A percentile compares a stretch with the other conserved stretches of the same genome.
Evolutionary conservation across 1,140 invertebrate species (phyloP).

Genomic region (Halictus rubicundus): DNA sequence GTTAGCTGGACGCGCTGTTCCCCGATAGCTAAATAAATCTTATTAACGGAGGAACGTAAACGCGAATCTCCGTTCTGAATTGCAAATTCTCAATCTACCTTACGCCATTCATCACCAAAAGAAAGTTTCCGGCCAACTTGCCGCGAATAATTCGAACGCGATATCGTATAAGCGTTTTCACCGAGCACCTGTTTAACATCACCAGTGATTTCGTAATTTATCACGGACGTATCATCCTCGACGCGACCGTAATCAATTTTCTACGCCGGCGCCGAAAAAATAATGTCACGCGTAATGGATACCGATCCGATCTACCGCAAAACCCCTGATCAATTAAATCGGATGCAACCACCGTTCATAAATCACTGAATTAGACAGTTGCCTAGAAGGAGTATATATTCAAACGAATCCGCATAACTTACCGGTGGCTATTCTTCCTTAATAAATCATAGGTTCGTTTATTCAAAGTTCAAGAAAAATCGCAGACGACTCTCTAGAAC

Average conservation of each 20-base stretch:
- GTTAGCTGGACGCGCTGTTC: no score
- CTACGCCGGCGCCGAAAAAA: background rate
- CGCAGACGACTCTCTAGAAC: no score
- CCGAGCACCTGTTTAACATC: background rate
- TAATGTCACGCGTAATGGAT: background rate
- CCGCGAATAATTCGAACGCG: background rate
- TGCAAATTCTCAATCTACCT: constrained; percentile 4
- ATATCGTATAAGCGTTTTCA: background rate
- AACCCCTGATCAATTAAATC: background rate
- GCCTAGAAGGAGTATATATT: background rate
- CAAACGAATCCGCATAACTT: background rate
- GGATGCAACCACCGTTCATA: background rate
- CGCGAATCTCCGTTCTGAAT: constrained; percentile 4
- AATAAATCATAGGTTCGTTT: background rate
- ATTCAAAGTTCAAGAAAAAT: background rate
- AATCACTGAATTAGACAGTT: background rate
- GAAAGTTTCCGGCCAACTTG: constrained; percentile 15
- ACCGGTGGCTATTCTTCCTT: background rate
- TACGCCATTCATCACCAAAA: constrained; percentile 20
- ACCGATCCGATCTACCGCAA: background rate
- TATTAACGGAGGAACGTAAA: constrained; percentile 7
- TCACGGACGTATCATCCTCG: background rate
- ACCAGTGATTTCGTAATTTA: constrained; percentile 2
- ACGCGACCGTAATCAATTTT: background rate
- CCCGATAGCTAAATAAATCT: background rate